phyloP scores from a whole-genome alignment of 2,797 vertebrate species.

The Rhincodon typus region DNA sequence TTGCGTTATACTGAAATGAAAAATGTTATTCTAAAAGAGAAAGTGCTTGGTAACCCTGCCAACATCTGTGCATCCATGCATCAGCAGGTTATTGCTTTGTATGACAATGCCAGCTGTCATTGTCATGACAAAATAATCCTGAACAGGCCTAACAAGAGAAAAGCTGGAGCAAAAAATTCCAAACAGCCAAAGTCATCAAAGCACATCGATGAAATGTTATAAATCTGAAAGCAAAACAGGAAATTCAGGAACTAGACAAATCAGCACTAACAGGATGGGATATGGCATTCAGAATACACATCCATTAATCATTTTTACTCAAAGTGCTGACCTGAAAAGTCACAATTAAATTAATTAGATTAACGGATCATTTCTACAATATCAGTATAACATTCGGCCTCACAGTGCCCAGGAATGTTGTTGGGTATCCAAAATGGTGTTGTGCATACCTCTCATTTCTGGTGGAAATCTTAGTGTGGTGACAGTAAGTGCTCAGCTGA shows the following conservation, averaged over 20 bases:
- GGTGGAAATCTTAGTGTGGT: no score
- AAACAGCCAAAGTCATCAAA: background rate
- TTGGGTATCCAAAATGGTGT: no score
- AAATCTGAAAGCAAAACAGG: background rate
- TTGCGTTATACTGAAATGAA: background rate
- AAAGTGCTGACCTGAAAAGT: background rate
- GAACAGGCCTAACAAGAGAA: background rate
- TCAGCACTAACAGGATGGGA: background rate
- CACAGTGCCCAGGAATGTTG: no score
- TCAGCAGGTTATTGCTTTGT: background rate
- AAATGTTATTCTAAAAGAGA: background rate
- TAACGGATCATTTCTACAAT: no score
- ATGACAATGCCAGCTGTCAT: background rate
- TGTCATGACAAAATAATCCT: background rate
- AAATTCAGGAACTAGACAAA: background rate
- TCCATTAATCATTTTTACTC: background rate
- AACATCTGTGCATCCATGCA: background rate
- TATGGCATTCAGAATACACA: background rate
- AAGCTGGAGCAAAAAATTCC: background rate
- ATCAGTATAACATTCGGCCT: no score
- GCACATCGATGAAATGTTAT: background rate
- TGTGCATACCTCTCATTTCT: no score
- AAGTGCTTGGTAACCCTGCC: background rate
- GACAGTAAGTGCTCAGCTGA: no score
- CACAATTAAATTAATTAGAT: no score